Base-by-base conservation (phyloP, 2,113 vertebrate species). In the Willisornis vidua region DNA sequence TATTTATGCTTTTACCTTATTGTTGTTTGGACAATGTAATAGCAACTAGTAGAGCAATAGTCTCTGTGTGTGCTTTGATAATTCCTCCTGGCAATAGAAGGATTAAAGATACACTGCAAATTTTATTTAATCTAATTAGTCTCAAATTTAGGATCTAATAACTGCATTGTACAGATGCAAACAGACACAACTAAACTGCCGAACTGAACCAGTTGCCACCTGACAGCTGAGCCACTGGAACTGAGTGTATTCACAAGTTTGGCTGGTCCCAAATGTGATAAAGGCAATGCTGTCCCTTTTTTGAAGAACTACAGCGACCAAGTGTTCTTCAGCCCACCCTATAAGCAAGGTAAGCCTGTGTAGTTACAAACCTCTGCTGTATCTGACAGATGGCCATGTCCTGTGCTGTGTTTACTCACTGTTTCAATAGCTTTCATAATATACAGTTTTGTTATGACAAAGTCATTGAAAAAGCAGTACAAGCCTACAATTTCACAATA, bases 391-490 rank as follows among this genome's bases (percentile, higher is more conserved):
- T 29, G 7, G 41, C 24, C 45, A 10, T 20, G 74, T 24, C 37
- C 8, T 14, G 20, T 20, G 28, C 54, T 75, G 24, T 31, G 9
- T 16, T 46, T n/a, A 19, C 81, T 55, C 39, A 0, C 12, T 23
- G 19, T 12, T 45, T 5, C 28, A 9, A 3, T 24, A 51, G 12
- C 8, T 80, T 76, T 26, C 4, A 0, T 72, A 14, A 10, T 11
- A 17, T 1, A 14, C 0, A 0, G 8, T 5, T 49, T 37, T 65
- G 10, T 18, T 57, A 8, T 2, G 6, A 68, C 1, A 28, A 68
- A 49, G 6, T 5, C 41, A 10, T 41, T 66, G 57, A 62, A 68
- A 61, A 24, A 48, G 14, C 3, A 26, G n/a, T 28, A 41, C 39
- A 58, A 94, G 8, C 4, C 67, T 11, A 4, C 33, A 8, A 37